Evolutionary conservation across 2,797 vertebrate genomes (phyloP), one percentile per base, ranked within the genome.

Genomic region (Mastacembelus armatus): DNA sequence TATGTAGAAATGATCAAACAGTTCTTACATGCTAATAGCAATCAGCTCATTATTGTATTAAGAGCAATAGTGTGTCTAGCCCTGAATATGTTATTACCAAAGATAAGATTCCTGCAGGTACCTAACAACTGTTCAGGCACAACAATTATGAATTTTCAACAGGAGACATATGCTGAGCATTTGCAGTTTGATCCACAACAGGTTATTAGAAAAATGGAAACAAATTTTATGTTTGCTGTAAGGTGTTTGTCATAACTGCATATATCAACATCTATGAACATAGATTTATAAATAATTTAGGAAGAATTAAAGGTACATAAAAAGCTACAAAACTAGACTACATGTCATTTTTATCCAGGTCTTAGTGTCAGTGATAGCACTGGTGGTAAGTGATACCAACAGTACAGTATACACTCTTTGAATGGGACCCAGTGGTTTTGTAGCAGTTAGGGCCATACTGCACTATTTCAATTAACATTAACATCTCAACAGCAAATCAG

Each of bases 21-120:
- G 16, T 0, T 63, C 3, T 7, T 38, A 35, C 7, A 48, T 4
- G 10, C 26, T 45, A 38, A n/a, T 29, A 12, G 33, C 16, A 22
- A 49, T 35, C 29, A 42, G 38, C 7, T 49, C 14, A 30, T 65
- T 54, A 33, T 47, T 50, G 44, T 22, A 58, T 32, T 39, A 18
- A 42, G 7, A 36, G 15, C 30, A 30, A 39, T 18, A 2, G 3
- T 33, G 30, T 15, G 15, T n/a, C 32, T 10, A 14, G 4, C 4
- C n/a, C 21, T 27, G 19, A 36, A 32, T 15, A 48, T 16, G 12
- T 32, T 10, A 4, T 22, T 7, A 15, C 29, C 4, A 54, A 10
- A 29, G 11, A n/a, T 2, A 11, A 4, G 11, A 55, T n/a, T 35
- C 5, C 36, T 49, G 35, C 22, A 48, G 26, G 19, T 27, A 43